Percentiles rank a stretch among this genome's conserved stretches.
These are phyloP conservation scores for Puffinus mauretanicus DNA, from an alignment of 2,113 vertebrate genomes.

Conservation along the genomic window DNA sequence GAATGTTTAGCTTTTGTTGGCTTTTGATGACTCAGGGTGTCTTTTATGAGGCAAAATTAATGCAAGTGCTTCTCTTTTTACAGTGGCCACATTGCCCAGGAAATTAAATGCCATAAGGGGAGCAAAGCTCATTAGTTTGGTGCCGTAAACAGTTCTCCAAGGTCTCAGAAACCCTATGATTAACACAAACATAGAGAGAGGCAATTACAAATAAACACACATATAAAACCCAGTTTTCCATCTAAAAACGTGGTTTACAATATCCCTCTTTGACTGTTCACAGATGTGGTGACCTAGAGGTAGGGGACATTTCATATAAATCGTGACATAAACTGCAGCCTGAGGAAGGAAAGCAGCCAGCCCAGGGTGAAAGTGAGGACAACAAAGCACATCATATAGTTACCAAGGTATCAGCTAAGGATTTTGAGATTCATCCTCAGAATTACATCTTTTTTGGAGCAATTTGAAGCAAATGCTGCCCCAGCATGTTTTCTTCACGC, in stretches of 20 bases:
- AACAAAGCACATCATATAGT: not conserved
- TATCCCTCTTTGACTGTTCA: not conserved
- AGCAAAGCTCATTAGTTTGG: conserved; percentile 18
- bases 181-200: not conserved
- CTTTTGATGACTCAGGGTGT: not conserved
- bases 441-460: not conserved
- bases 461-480: not conserved
- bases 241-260: not conserved
- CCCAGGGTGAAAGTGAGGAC: not conserved
- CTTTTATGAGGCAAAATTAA: conserved; percentile 19
- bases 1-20: not conserved
- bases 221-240: not conserved
- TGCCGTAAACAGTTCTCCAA: not conserved
- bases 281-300: not conserved
- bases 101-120: conserved; percentile 10
- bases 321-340: not conserved
- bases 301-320: not conserved
- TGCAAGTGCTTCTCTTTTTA: not conserved
- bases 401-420: not conserved
- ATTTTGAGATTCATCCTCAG: not conserved
- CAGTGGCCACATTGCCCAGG: not conserved
- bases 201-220: not conserved
- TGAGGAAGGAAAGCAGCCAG: not conserved
- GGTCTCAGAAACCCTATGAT: not conserved
- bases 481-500: not conserved